These are phyloP conservation scores for Drosophila tsacasi DNA, from an alignment of 1,140 invertebrate species.

Conservation along the genomic window DNA sequence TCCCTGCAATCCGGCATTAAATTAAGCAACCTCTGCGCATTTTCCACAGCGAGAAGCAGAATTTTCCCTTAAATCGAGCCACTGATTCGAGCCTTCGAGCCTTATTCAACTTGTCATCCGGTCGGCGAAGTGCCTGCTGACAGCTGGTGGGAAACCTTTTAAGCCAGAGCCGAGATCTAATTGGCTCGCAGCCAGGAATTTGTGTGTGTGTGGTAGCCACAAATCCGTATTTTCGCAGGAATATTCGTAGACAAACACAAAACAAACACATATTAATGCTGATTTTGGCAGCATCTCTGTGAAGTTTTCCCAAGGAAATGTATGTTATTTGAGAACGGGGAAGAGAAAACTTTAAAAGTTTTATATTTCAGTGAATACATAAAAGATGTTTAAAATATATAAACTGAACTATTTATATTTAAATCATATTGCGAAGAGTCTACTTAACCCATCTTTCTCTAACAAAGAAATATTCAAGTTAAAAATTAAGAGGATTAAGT, in stretches of 20 bases:
- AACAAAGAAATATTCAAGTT: background rate
- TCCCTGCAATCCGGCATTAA: constrained; percentile 24
- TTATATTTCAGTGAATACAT: background rate
- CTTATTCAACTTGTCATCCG: constrained; percentile 42
- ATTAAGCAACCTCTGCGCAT: constrained; percentile 20
- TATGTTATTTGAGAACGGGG: background rate
- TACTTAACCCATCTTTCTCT: background rate
- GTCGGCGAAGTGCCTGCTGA: constrained; percentile 31
- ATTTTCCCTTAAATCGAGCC: constrained; percentile 2
- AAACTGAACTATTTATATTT: too few relatives aligned
- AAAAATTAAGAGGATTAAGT: background rate
- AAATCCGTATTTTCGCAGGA: constrained; percentile 25
- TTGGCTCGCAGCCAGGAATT: constrained; percentile 32
- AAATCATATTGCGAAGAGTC: background rate
- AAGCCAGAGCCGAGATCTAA: constrained; percentile 37
- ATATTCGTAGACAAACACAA: background rate
- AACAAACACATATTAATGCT: background rate
- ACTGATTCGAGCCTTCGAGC: constrained; percentile 20
- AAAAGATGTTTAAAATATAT: too few relatives aligned
- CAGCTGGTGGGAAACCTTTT: constrained; percentile 51
- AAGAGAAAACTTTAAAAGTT: background rate
- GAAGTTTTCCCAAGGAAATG: background rate
- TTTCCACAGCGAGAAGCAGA: background rate
- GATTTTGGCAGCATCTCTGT: background rate
- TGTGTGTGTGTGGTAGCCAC: background rate